Evolutionary conservation across 2,797 vertebrate species (phyloP), one percentile per base, ranked within the genome.

Genomic region (Mus minutoides): DNA sequence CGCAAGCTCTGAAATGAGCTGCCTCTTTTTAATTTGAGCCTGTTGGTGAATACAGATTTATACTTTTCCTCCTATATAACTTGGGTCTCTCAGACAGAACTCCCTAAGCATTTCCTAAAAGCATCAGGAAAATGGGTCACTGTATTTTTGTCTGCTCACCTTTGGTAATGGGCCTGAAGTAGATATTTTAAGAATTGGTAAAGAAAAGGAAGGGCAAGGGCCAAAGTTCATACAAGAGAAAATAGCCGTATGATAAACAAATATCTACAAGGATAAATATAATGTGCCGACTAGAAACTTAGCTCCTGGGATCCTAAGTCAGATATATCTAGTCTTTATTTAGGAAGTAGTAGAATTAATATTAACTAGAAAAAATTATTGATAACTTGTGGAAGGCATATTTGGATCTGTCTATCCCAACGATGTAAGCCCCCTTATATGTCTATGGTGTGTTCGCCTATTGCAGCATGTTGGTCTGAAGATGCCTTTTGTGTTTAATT

Each of bases 1-100:
- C 83, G 60, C 43, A 71, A 97, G 19, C 34, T 84, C 40, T 91
- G 22, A 88, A 94, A 46, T 73, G 75, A 95, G 19, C n/a, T 90
- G 4, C 29, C 24, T 77, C n/a, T 77, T 67, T 67, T 87, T 88
- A 56, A 75, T 73, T 84, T 77, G 46, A 91, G 37, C n/a, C 46
- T 83, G 34, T 78, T 24, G 2, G 79, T 88, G 37, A 94, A 46
- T 56, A 7, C 56, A 49, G 21, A 64, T 92, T 83, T 78, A 62
- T 83, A 43, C 11, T 13, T 82, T 75, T 9, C 82, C 43, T 54
- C 21, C 34, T 82, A 14, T 4, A 3, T 7, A 34, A 11, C 67
- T 92, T 77, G 73, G 12, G 11, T 91, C 40, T 87, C 26, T 76
- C 19, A 52, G 52, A 40, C n/a, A 86, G 67, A 90, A 40, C 43